Evolutionary conservation across 2,888 invertebrate genomes (phyloP).

Genomic region (Drosophila stalkeri): DNA sequence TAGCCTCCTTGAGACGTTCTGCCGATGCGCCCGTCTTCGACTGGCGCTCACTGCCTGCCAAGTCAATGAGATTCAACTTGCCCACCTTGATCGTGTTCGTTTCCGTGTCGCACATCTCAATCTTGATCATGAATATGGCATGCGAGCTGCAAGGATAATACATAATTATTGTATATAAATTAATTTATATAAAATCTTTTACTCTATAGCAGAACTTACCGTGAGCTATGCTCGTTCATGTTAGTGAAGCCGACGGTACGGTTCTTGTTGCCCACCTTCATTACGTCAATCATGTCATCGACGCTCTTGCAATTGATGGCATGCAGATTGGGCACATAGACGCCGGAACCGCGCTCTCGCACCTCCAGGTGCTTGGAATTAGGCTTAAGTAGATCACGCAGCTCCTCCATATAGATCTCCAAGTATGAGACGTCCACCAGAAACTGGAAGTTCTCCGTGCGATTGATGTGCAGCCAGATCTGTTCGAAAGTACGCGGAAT

Average conservation of each 20-base stretch:
- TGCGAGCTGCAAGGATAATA: conserved; percentile 89
- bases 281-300: conserved; percentile 96
- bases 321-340: conserved; percentile 97
- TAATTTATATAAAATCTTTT: background rate
- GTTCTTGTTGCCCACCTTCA: conserved; percentile 96
- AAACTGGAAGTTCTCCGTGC: conserved; percentile 96
- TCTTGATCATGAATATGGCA: conserved; percentile 98
- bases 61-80: conserved; percentile 97
- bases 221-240: conserved; percentile 99
- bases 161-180: too few species aligned
- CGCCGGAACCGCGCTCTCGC: conserved; percentile 91
- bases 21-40: conserved; percentile 98
- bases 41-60: conserved; percentile 99
- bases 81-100: conserved; percentile 90
- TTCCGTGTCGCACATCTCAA: conserved; percentile 95
- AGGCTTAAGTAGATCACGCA: conserved; percentile 90
- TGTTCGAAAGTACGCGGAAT: conserved; percentile 99
- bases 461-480: conserved; percentile 96
- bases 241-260: conserved; percentile 98
- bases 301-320: conserved; percentile 97
- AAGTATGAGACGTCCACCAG: conserved; percentile 98
- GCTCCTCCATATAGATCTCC: conserved; percentile 98
- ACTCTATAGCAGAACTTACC: conserved; percentile 47
- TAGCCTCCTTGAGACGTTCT: conserved; percentile 96
- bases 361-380: conserved; percentile 87